Percentiles rank a stretch among this genome's conserved stretches.
Conservation (phyloP, 2,888 invertebrate species). For the Mellilla xanthometata region DNA sequence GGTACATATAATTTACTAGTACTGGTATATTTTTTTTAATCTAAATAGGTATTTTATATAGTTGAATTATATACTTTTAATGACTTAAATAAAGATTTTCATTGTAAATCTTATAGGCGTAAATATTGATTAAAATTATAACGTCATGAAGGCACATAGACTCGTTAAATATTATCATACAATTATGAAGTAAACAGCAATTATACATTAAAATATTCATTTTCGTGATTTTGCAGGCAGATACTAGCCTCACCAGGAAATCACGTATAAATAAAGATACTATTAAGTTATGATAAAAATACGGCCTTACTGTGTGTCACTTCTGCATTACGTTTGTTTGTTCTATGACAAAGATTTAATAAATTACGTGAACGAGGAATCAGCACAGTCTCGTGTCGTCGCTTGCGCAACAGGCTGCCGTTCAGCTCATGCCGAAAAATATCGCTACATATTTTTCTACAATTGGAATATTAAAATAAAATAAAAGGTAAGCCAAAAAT, state of each 20-base stretch:
- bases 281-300: slow-evolving; percentile 12
- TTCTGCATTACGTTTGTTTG: slow-evolving; percentile 37
- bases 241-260: slow-evolving; percentile 24
- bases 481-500: slow-evolving; percentile 22
- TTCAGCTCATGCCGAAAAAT: slow-evolving; percentile 31
- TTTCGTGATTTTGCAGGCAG: slow-evolving; percentile 29
- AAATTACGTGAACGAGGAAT: slow-evolving; percentile 68
- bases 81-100: no score
- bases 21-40: no score
- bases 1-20: no score
- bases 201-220: slow-evolving; percentile 30
- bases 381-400: slow-evolving; percentile 72
- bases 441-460: background rate
- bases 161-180: background rate
- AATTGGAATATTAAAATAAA: slow-evolving; percentile 9
- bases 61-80: no score
- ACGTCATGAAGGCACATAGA: no score
- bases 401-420: slow-evolving; percentile 72
- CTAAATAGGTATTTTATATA: no score
- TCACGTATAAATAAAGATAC: slow-evolving; percentile 21
- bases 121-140: no score
- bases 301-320: slow-evolving; percentile 6
- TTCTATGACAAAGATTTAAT: slow-evolving; percentile 65
- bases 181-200: slow-evolving; percentile 1
- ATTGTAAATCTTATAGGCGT: no score